Conservation (phyloP, 2,797 vertebrate species). For the Centropyge bicolor region DNA sequence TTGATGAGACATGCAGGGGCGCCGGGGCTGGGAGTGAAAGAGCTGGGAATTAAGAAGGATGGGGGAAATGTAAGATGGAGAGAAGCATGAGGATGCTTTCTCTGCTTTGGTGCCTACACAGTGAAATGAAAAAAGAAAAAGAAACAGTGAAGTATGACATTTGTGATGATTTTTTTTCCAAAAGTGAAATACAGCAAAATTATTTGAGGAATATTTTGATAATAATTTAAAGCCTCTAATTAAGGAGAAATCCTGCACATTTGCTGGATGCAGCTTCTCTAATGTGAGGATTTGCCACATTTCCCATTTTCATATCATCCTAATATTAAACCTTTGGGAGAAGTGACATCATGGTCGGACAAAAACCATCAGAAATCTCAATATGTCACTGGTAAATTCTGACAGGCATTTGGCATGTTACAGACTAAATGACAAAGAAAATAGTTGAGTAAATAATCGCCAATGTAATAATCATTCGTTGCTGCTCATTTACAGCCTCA, state of each 20-base stretch:
- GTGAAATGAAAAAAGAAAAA: background rate
- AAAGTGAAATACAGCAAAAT: background rate
- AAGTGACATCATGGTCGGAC: background rate
- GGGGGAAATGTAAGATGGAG: background rate
- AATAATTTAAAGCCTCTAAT: background rate
- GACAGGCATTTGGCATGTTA: background rate
- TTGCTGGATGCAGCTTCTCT: background rate
- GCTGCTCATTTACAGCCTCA: background rate
- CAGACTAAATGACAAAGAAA: background rate
- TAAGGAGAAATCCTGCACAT: background rate
- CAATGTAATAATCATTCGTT: background rate
- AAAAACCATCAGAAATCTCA: background rate
- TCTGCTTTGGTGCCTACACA: constrained; percentile 16
- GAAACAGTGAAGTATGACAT: background rate
- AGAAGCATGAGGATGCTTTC: constrained; percentile 10
- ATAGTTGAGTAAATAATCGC: background rate
- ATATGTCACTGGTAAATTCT: background rate
- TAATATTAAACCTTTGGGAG: background rate
- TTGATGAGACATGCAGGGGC: constrained; percentile 4
- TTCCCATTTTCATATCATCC: background rate
- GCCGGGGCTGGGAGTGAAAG: background rate
- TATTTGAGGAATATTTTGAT: background rate
- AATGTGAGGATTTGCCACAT: background rate
- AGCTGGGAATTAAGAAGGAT: constrained; percentile 13
- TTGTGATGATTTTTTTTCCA: background rate